Evolutionary conservation across 2,113 vertebrate species (phyloP), one percentile per base, ranked within the genome.

Genomic region (Azemiops feae): DNA sequence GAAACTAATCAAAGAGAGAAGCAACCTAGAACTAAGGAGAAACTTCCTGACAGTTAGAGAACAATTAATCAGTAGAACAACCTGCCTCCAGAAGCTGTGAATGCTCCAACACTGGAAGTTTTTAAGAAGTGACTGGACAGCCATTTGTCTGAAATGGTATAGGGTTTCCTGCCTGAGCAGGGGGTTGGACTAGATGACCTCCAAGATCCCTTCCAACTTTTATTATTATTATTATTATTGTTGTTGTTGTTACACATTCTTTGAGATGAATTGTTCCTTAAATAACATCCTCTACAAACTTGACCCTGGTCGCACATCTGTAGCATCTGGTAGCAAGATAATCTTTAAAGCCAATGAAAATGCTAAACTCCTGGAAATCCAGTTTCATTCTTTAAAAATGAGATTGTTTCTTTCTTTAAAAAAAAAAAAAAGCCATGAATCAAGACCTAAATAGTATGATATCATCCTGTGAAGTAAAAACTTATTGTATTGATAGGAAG

Each of bases 381-480:
- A 55, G 95, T 74, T 3, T 87, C 94, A 0, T 3, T 88, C 2
- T 90, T 54, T 89, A 34, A 45, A 8, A 95, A 91, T 64, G 11
- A n/a, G 96, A 88, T 86, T 45, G 9, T 91, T 64, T 27, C 74
- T 93, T 90, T 20, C 10, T 22, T 0, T 5, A n/a, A n/a, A n/a
- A n/a, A n/a, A n/a, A 95, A 74, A 96, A 45, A 90, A 3, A 10
- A 95, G 1, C 27, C 12, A 94, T 92, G 43, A 58, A 93, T 96
- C 55, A 95, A 93, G 0, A 92, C 92, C 94, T 96, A 95, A 95
- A 92, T 60, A 94, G 50, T 23, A 0, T 92, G 81, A 93, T 74
- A 95, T 89, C 93, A 95, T 53, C 95, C 57, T 89, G 89, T 91
- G 94, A 96, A 95, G 58, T 47, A 91, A 93, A 96, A 96, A 81